Evolutionary conservation across 2,888 invertebrate genomes (phyloP).

Genomic region (Pandemis cinnamomeana): DNA sequence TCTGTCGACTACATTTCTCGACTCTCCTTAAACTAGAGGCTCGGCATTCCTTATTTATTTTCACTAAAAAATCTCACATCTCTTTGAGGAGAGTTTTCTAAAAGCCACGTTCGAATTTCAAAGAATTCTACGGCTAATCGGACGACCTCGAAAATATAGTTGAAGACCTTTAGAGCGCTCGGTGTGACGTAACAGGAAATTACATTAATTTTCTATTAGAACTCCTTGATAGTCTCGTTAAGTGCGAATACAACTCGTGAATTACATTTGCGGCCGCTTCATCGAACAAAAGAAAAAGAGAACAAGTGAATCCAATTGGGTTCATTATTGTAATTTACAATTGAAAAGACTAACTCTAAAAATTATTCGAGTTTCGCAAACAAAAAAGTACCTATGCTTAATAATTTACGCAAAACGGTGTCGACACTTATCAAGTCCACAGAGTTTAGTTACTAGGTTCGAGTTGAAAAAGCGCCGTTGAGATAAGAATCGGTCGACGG

Average conservation of each 20-base stretch:
- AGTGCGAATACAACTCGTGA: conserved; percentile 32
- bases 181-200: conserved; percentile 35
- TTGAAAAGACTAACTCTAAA: conserved; percentile 19
- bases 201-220: conserved; percentile 34
- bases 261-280: conserved; percentile 17
- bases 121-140: conserved; percentile 26
- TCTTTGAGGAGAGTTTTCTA: conserved; percentile 50
- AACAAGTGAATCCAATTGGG: conserved; percentile 9
- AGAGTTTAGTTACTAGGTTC: conserved; percentile 31
- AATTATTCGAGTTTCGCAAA: conserved; percentile 28
- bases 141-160: conserved; percentile 33
- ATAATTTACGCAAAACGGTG: conserved; percentile 34
- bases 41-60: conserved; percentile 64
- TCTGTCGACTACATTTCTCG: conserved; percentile 39
- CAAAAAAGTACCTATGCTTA: conserved; percentile 14
- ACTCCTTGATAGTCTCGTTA: conserved; percentile 30
- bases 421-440: conserved; percentile 32
- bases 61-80: conserved; percentile 69
- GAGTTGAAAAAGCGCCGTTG: conserved; percentile 31
- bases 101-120: conserved; percentile 55
- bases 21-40: conserved; percentile 55
- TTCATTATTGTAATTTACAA: conserved; percentile 8
- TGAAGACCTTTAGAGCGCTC: conserved; percentile 32
- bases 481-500: conserved; percentile 36
- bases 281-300: conserved; percentile 20